phyloP scores from a whole-genome alignment of 2,888 invertebrate species.

The Miltochrista miniata region DNA sequence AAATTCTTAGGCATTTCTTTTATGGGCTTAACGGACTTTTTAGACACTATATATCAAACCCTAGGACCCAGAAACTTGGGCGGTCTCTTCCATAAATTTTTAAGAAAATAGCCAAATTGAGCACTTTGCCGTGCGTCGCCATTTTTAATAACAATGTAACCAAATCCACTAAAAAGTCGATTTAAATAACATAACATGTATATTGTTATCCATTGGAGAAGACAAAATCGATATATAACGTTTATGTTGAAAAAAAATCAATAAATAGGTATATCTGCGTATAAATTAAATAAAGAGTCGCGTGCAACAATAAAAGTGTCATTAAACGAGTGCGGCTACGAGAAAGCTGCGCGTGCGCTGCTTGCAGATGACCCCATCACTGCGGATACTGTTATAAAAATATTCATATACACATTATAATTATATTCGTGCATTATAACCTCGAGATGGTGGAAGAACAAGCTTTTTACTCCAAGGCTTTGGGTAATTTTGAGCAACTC shows the following conservation, averaged over 20 bases:
- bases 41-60: too few relatives aligned
- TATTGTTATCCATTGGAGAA: not conserved
- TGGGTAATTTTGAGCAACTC: too few relatives aligned
- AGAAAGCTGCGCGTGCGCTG: slow-evolving; percentile 28
- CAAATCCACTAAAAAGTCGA: not conserved
- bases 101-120: too few relatives aligned
- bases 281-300: slow-evolving; percentile 7
- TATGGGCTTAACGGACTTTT: too few relatives aligned
- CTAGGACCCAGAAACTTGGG: too few relatives aligned
- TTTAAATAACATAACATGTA: not conserved
- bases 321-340: slow-evolving; percentile 1
- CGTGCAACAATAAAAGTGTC: slow-evolving; percentile 9
- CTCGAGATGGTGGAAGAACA: too few relatives aligned
- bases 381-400: slow-evolving; percentile 4
- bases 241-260: not conserved
- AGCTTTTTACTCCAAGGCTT: too few relatives aligned
- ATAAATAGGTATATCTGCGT: not conserved
- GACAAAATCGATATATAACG: not conserved
- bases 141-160: not conserved
- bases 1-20: too few relatives aligned
- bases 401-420: too few relatives aligned
- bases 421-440: too few relatives aligned
- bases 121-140: too few relatives aligned
- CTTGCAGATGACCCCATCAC: slow-evolving; percentile 26
- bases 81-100: too few relatives aligned